phyloP scores from a whole-genome alignment of 2,888 invertebrate genomes.

The Gibbula magus region DNA sequence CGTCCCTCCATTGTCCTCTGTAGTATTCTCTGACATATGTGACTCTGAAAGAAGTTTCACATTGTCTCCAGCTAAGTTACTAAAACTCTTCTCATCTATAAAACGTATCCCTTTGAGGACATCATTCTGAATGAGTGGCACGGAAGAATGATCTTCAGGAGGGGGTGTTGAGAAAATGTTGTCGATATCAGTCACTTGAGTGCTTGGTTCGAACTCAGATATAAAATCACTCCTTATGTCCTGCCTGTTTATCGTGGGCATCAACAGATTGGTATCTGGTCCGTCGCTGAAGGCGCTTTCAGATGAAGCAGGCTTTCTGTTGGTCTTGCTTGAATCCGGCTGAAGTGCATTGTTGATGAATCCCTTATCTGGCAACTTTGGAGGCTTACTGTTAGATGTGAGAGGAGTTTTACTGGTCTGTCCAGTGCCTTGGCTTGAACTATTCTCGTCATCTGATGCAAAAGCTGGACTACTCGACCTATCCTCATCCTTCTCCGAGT shows the following conservation, averaged over 20 bases:
- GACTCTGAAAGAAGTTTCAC: conserved; percentile 51
- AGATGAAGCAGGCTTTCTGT: neutral
- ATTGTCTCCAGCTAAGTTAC: conserved; percentile 63
- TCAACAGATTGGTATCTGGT: conserved; percentile 5
- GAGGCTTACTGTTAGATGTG: conserved; percentile 27
- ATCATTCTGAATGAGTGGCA: conserved; percentile 54
- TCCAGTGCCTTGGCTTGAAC: conserved; percentile 54
- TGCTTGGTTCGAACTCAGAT: conserved; percentile 23
- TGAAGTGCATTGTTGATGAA: conserved; percentile 30
- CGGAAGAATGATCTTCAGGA: conserved; percentile 34
- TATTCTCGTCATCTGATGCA: conserved; percentile 91
- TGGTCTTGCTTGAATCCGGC: conserved; percentile 20
- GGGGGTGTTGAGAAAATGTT: conserved; percentile 33
- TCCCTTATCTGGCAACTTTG: conserved; percentile 17
- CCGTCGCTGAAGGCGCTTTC: neutral
- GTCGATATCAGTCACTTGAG: conserved; percentile 24
- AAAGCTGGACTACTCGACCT: conserved; percentile 93
- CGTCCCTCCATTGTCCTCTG: conserved; percentile 28
- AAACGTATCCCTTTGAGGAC: conserved; percentile 64
- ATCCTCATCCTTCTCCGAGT: conserved; percentile 79
- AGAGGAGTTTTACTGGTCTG: conserved; percentile 26
- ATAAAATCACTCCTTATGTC: conserved; percentile 28
- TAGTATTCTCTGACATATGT: conserved; percentile 60
- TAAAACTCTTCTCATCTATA: conserved; percentile 72
- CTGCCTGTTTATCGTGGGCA: conserved; percentile 26